Evolutionary conservation across 2,888 invertebrate species (phyloP), one percentile per base, ranked within the genome.

Genomic region (Bellardia pandia): DNA sequence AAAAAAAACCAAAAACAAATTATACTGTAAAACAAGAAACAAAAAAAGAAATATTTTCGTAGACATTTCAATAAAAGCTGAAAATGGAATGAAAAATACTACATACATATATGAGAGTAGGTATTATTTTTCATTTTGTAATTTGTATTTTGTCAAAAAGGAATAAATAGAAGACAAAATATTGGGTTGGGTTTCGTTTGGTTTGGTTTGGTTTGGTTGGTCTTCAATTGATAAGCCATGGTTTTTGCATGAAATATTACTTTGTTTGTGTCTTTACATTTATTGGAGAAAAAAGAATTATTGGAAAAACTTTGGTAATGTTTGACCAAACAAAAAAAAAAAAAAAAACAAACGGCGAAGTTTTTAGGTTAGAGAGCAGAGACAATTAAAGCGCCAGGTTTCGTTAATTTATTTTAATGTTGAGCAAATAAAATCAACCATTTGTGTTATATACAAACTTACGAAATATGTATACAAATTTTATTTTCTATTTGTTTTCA

Each of bases 1-100:
- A 79, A 81, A 86, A 75, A 88, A 76, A 42, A 33, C 56, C 58
- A 62, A 78, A 78, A 80, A 71, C 16, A 51, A 71, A 77, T 77
- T 77, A 66, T 68, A 58, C 56, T 56, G 58, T 30, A 58, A 69
- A 69, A 2, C 7, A 23, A 42, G 13, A 58, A 53, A 23, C 23
- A 48, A 11, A 60, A 13, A 62, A 45, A 14, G 33, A 71, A 56
- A 33, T 56, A 40, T 71, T 37, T 37, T 45, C 7, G 71, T 40
- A 40, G 16, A 40, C 8, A 68, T 13, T 51, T 53, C 11, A 23
- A 58, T 7, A 37, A 62, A 37, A 37, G 11, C 14, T 5, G 33
- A 13, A 58, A 11, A 40, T 8, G 16, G 8, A 7, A 51, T 62
- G 16, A 48, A 13, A 45, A 33, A 9, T 56, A 23, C 23, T 23